Evolutionary conservation across 1,140 invertebrate species (phyloP).

Genomic region (Globodera ellingtonae): DNA sequence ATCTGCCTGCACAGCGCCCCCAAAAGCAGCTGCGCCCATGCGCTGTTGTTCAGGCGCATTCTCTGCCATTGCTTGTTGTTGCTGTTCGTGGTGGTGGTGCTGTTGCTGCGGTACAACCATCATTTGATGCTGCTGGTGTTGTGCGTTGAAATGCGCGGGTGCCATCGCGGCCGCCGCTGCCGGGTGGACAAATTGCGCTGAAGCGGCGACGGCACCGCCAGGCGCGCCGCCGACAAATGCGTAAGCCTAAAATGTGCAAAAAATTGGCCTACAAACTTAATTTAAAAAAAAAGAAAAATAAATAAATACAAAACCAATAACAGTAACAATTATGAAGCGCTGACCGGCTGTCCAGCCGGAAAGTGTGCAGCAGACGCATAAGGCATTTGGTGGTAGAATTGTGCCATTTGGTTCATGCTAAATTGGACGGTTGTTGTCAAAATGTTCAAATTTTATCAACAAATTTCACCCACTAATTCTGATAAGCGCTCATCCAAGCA

Average conservation of each 20-base stretch:
- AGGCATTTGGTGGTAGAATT: constrained; percentile 15
- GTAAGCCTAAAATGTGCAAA: too few relatives aligned
- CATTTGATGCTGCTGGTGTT: not conserved
- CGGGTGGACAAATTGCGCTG: too few relatives aligned
- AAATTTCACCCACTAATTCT: constrained; percentile 41
- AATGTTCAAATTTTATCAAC: constrained; percentile 8
- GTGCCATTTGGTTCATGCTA: constrained; percentile 10
- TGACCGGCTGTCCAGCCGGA: too few relatives aligned
- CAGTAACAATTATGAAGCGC: too few relatives aligned
- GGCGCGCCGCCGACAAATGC: too few relatives aligned
- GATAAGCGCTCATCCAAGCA: constrained; percentile 35
- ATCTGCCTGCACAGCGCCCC: constrained; percentile 3
- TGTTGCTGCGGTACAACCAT: not conserved
- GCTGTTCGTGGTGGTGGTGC: not conserved
- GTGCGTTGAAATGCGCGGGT: not conserved
- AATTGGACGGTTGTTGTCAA: too few relatives aligned
- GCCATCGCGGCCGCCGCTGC: not conserved
- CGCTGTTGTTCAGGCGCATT: constrained; percentile 8
- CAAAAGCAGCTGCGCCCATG: not conserved
- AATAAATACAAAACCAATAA: too few relatives aligned
- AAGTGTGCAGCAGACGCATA: not conserved
- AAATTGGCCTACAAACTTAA: too few relatives aligned
- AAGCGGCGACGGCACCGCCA: too few relatives aligned
- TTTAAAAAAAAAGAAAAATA: too few relatives aligned
- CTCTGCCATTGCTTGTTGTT: not conserved